Evolutionary conservation across 2,888 invertebrate species (phyloP), one percentile per base, ranked within the genome.

Genomic region (Metallyticus violacea): DNA sequence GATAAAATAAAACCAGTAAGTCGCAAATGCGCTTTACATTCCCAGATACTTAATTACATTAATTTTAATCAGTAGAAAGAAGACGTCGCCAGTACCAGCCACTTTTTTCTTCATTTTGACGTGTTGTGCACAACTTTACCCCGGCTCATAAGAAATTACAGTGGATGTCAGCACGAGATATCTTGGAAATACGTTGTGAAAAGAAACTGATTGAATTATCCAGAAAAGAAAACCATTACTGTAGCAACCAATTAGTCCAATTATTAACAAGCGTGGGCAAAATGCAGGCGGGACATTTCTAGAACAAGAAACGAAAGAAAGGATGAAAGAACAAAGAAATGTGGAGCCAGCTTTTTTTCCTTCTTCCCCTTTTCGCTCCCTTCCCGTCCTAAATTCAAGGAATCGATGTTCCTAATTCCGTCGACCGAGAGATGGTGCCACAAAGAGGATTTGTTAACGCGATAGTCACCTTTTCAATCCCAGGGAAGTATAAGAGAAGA

Each of bases 201-300:
- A 62, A 62, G 40, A 62, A 62, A 62, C 40, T 62, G 40, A 83
- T 83, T 83, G 77, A 83, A 77, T 83, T 83, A 83, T 83, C 77
- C 27, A 77, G 83, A 83, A 83, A 83, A 81, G 62, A 82, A 83
- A 83, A 77, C 83, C 77, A 77, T 77, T 83, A 28, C 83, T 83
- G 26, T 83, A 77, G 83, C 62, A 83, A 83, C 83, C 83, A 83
- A 83, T 83, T 83, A 83, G 27, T n/a, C 26, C 83, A 77, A 83
- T 83, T 83, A 83, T 77, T 25, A 28, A 83, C 28, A 83, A 62
- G 40, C 40, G 40, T 62, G 40, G 40, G 40, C 40, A 62, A 62
- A 62, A 62, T 62, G 40, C 2, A 62, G 40, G 40, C 40, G 40
- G 9, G 40, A 62, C 40, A 9, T 62, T 62, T 15, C 15, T 62